Conservation (phyloP, 2,888 invertebrate genomes). For the Pycnomerus fuliginosus region DNA sequence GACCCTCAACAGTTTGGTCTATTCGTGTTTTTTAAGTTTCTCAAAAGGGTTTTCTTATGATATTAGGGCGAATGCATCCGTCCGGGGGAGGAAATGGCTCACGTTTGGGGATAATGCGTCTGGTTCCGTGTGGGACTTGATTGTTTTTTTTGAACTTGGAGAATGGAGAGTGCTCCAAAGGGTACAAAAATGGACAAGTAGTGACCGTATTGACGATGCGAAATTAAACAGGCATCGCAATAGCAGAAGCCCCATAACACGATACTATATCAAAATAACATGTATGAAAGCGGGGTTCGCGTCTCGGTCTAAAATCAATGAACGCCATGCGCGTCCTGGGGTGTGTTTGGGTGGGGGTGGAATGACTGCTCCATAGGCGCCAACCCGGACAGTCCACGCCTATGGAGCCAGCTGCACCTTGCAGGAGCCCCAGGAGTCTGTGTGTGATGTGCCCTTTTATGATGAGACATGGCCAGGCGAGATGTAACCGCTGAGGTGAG, state of each 20-base stretch:
- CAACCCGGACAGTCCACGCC: constrained; percentile 55
- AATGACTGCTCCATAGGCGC: constrained; percentile 40
- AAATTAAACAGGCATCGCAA: constrained; percentile 31
- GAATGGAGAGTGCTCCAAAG: too few relatives aligned
- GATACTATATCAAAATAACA: constrained; percentile 44
- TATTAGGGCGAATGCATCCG: too few relatives aligned
- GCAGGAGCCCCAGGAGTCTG: constrained; percentile 47
- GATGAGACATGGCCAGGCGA: constrained; percentile 46
- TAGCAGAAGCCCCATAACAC: constrained; percentile 38
- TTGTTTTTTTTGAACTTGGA: too few relatives aligned
- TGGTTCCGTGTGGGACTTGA: too few relatives aligned
- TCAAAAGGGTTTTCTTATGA: too few relatives aligned
- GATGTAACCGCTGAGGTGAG: constrained; percentile 40
- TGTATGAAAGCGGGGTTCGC: constrained; percentile 38
- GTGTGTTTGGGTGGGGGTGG: constrained; percentile 30
- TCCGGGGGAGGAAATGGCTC: too few relatives aligned
- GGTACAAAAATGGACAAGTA: too few relatives aligned
- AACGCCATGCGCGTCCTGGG: constrained; percentile 50
- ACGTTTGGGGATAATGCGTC: too few relatives aligned
- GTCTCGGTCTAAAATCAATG: constrained; percentile 48
- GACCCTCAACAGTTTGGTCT: too few relatives aligned
- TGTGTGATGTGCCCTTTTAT: constrained; percentile 46
- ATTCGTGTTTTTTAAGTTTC: too few relatives aligned
- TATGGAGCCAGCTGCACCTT: constrained; percentile 52
- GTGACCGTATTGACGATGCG: too few relatives aligned